Percentiles rank a stretch among this genome's conserved stretches.
These are phyloP conservation scores for Nothobranchius furzeri DNA, from an alignment of 2,113 vertebrate genomes.

Conservation along the genomic window DNA sequence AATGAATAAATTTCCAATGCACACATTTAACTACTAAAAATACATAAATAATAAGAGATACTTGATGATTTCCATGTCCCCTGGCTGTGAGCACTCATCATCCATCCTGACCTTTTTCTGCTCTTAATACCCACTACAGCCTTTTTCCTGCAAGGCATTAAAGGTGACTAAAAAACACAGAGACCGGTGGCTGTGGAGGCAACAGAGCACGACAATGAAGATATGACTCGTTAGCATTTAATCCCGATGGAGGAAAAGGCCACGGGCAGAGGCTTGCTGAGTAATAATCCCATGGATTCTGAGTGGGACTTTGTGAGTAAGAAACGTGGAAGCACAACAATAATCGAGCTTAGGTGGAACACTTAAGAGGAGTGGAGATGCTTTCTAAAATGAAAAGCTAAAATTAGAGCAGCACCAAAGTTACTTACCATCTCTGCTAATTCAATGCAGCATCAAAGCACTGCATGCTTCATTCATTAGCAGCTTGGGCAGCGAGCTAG, in stretches of 20 bases:
- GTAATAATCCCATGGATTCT: constrained; percentile 30
- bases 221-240: constrained; percentile 43
- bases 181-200: background rate
- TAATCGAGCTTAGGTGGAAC: background rate
- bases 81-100: background rate
- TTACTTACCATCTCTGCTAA: background rate
- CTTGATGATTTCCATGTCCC: constrained; percentile 23
- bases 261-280: constrained; percentile 26
- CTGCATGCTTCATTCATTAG: constrained; percentile 9
- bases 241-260: constrained; percentile 34
- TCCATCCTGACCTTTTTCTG: constrained; percentile 17
- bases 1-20: too few relatives aligned
- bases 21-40: too few relatives aligned
- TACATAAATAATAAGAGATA: background rate
- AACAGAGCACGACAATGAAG: constrained; percentile 5
- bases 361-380: background rate
- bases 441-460: background rate
- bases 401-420: constrained; percentile 13
- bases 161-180: constrained; percentile 26
- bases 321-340: constrained; percentile 30
- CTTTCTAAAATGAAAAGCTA: background rate
- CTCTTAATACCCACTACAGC: constrained; percentile 3
- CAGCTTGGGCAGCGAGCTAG: background rate
- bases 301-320: constrained; percentile 28
- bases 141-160: constrained; percentile 31